phyloP scores from a whole-genome alignment of 1,140 invertebrate genomes.

The Panagrolaimus sp. region DNA sequence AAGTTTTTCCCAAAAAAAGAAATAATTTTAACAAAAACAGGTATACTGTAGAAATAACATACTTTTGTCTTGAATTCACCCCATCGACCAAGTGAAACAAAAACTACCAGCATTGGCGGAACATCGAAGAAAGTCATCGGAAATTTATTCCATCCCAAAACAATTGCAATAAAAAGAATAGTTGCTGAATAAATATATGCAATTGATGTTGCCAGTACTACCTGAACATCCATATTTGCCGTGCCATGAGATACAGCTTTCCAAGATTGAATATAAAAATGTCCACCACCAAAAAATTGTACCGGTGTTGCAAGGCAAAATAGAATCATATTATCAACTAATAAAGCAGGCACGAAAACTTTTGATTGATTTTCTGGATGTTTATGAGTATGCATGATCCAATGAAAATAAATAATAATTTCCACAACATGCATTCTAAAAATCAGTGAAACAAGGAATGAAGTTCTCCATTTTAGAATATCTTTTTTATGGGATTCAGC shows the following conservation, averaged over 20 bases:
- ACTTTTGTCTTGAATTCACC: conserved; percentile 94
- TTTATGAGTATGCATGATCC: conserved; percentile 57
- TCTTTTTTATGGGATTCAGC: conserved; percentile 64
- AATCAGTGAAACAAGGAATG: conserved; percentile 84
- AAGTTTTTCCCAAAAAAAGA: conserved; percentile 85
- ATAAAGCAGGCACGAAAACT: conserved; percentile 73
- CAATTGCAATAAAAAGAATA: conserved; percentile 46
- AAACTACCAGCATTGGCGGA: conserved; percentile 95
- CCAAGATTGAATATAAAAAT: conserved; percentile 92
- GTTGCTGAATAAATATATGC: conserved; percentile 85
- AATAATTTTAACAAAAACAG: conserved; percentile 22
- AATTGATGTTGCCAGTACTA: conserved; percentile 93
- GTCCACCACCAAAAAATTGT: conserved; percentile 88
- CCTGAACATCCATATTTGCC: conserved; percentile 97
- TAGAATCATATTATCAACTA: conserved; percentile 87
- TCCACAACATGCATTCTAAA: no score
- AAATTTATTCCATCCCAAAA: conserved; percentile 66
- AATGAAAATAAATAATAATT: conserved; percentile 76
- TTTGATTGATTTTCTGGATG: conserved; percentile 59
- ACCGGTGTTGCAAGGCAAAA: conserved; percentile 92
- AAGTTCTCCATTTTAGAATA: conserved; percentile 81
- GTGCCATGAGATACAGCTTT: conserved; percentile 78
- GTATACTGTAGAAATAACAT: conserved; percentile 28
- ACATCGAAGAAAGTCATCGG: conserved; percentile 96
- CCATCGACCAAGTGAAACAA: conserved; percentile 97